Percentiles rank a stretch among this genome's conserved stretches.
Evolutionary conservation across 1,140 invertebrate genomes (phyloP).

Genomic region (Cydia amplana): DNA sequence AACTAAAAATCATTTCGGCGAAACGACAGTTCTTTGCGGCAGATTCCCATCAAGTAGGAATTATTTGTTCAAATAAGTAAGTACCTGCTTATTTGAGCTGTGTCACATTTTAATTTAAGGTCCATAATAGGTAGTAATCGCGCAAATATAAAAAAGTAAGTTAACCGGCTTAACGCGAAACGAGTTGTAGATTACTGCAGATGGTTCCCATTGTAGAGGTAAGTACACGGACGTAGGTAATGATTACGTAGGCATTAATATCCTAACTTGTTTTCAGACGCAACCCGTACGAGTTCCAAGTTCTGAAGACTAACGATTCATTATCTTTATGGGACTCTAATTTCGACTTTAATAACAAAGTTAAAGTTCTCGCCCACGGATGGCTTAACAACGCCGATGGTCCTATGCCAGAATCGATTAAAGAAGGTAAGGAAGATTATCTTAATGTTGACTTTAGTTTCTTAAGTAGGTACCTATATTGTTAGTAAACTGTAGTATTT

Average conservation of each 20-base stretch:
- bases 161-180: no score
- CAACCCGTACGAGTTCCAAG: conserved; percentile 71
- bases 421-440: conserved; percentile 67
- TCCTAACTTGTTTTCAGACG: conserved; percentile 50
- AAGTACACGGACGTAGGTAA: conserved; percentile 26
- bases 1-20: no score
- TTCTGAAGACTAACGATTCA: conserved; percentile 72
- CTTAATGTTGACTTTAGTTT: background rate
- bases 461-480: background rate
- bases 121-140: no score
- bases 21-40: no score
- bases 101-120: no score
- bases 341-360: conserved; percentile 72
- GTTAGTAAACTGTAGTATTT: no score
- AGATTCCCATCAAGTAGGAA: no score
- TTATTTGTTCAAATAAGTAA: no score
- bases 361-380: conserved; percentile 76
- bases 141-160: no score
- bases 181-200: no score
- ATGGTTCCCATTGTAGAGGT: background rate
- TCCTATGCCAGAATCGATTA: conserved; percentile 77
- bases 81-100: no score
- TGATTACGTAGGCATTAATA: background rate
- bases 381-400: conserved; percentile 76
- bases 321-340: conserved; percentile 63